These are phyloP conservation scores for Eristalis pertinax DNA, from an alignment of 2,888 invertebrate species.

Conservation along the genomic window DNA sequence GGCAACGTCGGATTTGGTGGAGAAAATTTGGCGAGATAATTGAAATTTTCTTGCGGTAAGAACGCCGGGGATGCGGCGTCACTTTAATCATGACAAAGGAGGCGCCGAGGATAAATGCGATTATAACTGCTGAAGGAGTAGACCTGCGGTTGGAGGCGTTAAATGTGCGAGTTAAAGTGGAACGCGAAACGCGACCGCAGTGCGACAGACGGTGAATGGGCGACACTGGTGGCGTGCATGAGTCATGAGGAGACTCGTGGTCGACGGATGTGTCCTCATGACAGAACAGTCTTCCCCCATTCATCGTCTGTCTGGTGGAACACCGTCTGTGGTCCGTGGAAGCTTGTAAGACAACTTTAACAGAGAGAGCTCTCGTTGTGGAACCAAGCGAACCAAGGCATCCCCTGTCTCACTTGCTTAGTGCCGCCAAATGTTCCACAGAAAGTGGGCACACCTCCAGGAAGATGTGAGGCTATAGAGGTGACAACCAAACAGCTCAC, in stretches of 20 bases:
- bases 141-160: slow-evolving; percentile 31
- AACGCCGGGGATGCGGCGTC: slow-evolving; percentile 40
- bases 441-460: too few relatives aligned
- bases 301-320: too few relatives aligned
- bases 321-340: too few relatives aligned
- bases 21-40: slow-evolving; percentile 41
- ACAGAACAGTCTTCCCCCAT: too few relatives aligned
- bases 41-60: slow-evolving; percentile 55
- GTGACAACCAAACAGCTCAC: too few relatives aligned
- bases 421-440: too few relatives aligned
- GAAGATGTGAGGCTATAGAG: too few relatives aligned
- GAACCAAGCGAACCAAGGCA: too few relatives aligned
- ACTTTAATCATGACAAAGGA: slow-evolving; percentile 64
- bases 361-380: too few relatives aligned
- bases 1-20: slow-evolving; percentile 9
- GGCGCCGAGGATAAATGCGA: slow-evolving; percentile 58
- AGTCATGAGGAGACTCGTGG: neutral
- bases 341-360: too few relatives aligned
- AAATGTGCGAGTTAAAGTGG: slow-evolving; percentile 14
- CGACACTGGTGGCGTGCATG: neutral
- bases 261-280: too few relatives aligned
- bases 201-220: neutral
- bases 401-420: too few relatives aligned
- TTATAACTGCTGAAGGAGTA: slow-evolving; percentile 36
- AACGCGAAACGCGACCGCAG: neutral